Evolutionary conservation across 1,140 invertebrate species (phyloP).

Genomic region (Brachionus rotundiformis): DNA sequence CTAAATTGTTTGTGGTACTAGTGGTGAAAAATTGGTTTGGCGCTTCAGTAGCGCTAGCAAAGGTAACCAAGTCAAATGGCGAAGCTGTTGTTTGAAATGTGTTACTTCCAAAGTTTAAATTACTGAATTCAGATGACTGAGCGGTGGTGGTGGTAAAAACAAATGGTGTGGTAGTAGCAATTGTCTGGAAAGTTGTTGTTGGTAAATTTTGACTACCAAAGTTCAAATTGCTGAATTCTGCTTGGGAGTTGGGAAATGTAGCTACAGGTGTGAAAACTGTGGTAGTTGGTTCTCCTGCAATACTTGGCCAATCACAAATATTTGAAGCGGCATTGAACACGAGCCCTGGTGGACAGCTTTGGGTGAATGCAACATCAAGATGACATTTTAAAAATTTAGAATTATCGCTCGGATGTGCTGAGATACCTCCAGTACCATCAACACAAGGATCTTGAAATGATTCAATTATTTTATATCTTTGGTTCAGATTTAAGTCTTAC

Average conservation of each 20-base stretch:
- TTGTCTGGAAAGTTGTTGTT: neutral
- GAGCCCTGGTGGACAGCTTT: slow-evolving; percentile 1
- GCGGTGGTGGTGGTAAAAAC: neutral
- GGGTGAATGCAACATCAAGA: neutral
- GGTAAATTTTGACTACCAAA: neutral
- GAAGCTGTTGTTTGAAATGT: neutral
- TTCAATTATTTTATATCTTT: neutral
- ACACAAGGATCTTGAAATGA: neutral
- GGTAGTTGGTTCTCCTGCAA: neutral
- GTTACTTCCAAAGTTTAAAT: neutral
- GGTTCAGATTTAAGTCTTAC: neutral
- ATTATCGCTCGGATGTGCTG: neutral
- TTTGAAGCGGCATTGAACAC: slow-evolving; percentile 15
- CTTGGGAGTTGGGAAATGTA: neutral
- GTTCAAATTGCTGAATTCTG: neutral
- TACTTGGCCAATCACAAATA: slow-evolving; percentile 11
- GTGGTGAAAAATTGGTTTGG: neutral
- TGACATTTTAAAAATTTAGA: slow-evolving; percentile 33
- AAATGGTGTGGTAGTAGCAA: neutral
- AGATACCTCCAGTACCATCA: neutral
- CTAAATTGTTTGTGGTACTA: neutral
- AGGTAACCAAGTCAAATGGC: neutral
- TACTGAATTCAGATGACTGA: slow-evolving; percentile 7
- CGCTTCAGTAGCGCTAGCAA: neutral
- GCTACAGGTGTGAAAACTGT: neutral